phyloP scores from a whole-genome alignment of 2,797 vertebrate species.

The Acrocephalus scirpaceus region DNA sequence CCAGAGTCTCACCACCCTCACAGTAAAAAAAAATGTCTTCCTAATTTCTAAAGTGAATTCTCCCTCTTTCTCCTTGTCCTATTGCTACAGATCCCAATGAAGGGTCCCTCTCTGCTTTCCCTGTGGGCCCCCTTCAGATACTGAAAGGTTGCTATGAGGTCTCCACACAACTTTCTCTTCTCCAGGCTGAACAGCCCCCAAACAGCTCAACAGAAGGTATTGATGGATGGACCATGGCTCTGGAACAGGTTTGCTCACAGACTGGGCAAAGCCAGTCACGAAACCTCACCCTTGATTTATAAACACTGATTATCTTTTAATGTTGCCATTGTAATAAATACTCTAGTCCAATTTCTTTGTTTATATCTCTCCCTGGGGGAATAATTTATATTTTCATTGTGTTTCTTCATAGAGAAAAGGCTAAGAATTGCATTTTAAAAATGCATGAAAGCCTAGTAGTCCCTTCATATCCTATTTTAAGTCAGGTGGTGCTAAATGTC shows the following conservation, averaged over 20 bases:
- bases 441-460: neutral
- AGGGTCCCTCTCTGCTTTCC: neutral
- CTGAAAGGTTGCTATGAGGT: neutral
- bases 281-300: conserved; percentile 3
- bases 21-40: neutral
- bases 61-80: neutral
- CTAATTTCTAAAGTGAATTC: neutral
- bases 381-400: conserved; percentile 43
- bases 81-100: neutral
- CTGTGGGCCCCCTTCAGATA: neutral
- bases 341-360: neutral
- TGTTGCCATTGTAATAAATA: conserved; percentile 1
- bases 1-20: neutral
- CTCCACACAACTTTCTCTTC: neutral
- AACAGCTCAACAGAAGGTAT: neutral
- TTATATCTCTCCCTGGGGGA: neutral
- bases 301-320: conserved; percentile 20
- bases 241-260: neutral
- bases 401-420: neutral
- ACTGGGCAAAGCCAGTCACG: neutral
- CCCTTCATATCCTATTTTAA: neutral
- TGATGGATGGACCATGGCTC: neutral
- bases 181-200: neutral
- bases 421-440: neutral
- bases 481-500: neutral